phyloP scores from a whole-genome alignment of 1,140 invertebrate species.

The Cydia pomonella region DNA sequence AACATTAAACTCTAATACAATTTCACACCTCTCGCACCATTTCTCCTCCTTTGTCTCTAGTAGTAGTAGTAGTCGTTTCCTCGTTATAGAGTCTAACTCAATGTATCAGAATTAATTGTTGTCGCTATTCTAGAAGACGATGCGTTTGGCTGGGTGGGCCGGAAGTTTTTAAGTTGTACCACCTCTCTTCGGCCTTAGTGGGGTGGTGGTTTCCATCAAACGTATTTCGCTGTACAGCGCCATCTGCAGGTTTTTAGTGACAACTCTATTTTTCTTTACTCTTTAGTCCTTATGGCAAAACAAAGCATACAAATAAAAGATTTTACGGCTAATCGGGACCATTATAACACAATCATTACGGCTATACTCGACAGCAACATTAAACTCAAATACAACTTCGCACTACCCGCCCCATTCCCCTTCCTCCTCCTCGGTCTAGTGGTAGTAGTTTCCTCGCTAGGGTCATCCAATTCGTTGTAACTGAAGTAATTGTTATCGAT shows the following conservation, averaged over 20 bases:
- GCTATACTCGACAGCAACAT: slow-evolving; percentile 1
- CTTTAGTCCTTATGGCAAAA: too few relatives aligned
- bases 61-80: slow-evolving; percentile 36
- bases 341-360: neutral
- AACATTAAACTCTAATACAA: neutral
- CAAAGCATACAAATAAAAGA: too few relatives aligned
- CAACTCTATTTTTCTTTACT: too few relatives aligned
- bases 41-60: slow-evolving; percentile 50
- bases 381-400: neutral
- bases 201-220: too few relatives aligned
- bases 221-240: too few relatives aligned
- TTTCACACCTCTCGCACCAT: slow-evolving; percentile 18
- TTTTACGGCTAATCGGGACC: neutral
- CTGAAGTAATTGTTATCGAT: slow-evolving; percentile 71
- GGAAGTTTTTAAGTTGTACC: neutral
- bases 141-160: neutral
- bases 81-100: too few relatives aligned
- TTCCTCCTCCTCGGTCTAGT: slow-evolving; percentile 47
- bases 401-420: slow-evolving; percentile 34
- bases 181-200: too few relatives aligned
- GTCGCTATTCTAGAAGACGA: too few relatives aligned
- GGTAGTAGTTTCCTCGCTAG: slow-evolving; percentile 43
- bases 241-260: too few relatives aligned
- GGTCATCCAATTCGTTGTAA: slow-evolving; percentile 72
- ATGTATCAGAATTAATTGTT: too few relatives aligned